Conservation (phyloP, 64 coral and sea anemone species). For the Actinia tenebrosa region DNA sequence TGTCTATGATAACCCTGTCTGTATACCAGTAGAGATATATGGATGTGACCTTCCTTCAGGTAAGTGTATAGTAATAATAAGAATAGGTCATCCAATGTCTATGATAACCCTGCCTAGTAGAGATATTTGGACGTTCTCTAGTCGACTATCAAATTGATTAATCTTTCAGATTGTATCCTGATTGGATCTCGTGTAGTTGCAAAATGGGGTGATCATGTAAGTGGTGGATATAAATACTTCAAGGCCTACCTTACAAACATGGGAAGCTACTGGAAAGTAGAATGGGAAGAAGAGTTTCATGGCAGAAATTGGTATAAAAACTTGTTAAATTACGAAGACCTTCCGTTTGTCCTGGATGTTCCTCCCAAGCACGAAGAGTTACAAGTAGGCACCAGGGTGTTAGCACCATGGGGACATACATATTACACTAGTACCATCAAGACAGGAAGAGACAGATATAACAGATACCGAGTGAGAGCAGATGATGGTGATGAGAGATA, state of each 20-base stretch:
- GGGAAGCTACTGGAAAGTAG: slow-evolving; percentile 5
- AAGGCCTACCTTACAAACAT: slow-evolving; percentile 9
- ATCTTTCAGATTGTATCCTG: slow-evolving; percentile 12
- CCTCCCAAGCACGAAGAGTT: too few relatives aligned
- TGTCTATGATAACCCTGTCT: slow-evolving; percentile 12
- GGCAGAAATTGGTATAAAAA: too few relatives aligned
- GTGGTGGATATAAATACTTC: neutral
- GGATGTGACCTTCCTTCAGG: slow-evolving; percentile 38
- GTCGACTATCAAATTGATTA: neutral
- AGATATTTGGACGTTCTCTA: slow-evolving; percentile 27
- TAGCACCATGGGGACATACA: too few relatives aligned
- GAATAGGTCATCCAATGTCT: slow-evolving; percentile 2
- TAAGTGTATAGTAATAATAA: slow-evolving; percentile 13
- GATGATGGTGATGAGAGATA: too few relatives aligned
- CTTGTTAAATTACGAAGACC: too few relatives aligned
- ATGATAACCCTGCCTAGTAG: neutral
- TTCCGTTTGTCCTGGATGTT: too few relatives aligned
- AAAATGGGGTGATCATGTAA: neutral
- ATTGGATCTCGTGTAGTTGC: slow-evolving; percentile 22
- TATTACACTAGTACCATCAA: too few relatives aligned
- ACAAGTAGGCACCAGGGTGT: too few relatives aligned
- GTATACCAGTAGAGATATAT: slow-evolving; percentile 39
- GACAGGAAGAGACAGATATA: too few relatives aligned
- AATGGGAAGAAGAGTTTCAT: too few relatives aligned
- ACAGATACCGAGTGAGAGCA: too few relatives aligned